Evolutionary conservation across 2,113 vertebrate species (phyloP), one percentile per base, ranked within the genome.

Genomic region (Sinocyclocheilus maitianheensis): DNA sequence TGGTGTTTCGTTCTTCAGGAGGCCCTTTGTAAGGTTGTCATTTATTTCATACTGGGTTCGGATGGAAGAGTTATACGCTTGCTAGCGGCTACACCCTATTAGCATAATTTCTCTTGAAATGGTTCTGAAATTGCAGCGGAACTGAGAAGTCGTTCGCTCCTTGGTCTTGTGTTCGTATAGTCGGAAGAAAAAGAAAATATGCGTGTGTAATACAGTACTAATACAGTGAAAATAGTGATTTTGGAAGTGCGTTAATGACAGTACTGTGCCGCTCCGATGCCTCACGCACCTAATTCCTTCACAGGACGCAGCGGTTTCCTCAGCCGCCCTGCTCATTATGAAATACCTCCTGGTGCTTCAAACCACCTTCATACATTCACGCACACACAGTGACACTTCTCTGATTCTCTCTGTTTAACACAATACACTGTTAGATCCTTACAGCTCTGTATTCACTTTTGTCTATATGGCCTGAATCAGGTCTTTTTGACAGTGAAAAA

Each of bases 341-440:
- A 71, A 87, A 83, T 76, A 83, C 85, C 89, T 88, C 88, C 88
- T 85, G 88, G 85, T 87, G 88, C 81, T 85, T 85, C 75, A 83
- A 87, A 86, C 81, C 87, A 77, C 18, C 53, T 84, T n/a, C 34
- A 58, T 81, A 77, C 34, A 63, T 83, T 71, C 80, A 67, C 81
- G 69, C 79, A 46, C 84, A 75, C 79, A 55, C 26, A 14, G 34
- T 20, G 60, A 63, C 82, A 77, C 55, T 55, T 22, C 53, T 81
- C 26, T 30, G 53, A 79, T 84, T 72, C 69, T 76, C 60, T 76
- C 60, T 2, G 78, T 82, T 85, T 22, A 46, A 75, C 83, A 83
- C 78, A 82, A 77, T 81, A 78, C 69, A 62, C 62, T 67, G 67
- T 86, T 81, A 75, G 55, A 84, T 85, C 30, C 82, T 65, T 78